Percentiles rank a stretch among this genome's conserved stretches.
Evolutionary conservation across 2,113 vertebrate species (phyloP).

Genomic region (Spizaetus ornatus): DNA sequence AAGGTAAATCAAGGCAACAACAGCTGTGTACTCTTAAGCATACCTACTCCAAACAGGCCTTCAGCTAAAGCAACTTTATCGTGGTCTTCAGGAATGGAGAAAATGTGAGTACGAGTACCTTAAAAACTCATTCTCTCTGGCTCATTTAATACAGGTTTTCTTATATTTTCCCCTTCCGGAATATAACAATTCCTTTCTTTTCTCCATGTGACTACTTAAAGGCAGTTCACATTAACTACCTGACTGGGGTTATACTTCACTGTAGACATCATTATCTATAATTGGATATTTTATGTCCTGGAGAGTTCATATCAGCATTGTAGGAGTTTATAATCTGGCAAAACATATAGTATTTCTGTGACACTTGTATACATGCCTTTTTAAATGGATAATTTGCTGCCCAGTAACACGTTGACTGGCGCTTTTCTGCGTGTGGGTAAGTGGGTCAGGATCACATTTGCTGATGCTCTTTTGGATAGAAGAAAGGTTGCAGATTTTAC

Average conservation of each 20-base stretch:
- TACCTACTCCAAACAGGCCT: not conserved
- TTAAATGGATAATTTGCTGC: not conserved
- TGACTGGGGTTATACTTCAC: not conserved
- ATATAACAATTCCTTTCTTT: not conserved
- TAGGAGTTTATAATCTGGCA: not conserved
- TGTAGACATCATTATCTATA: not conserved
- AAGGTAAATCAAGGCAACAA: not conserved
- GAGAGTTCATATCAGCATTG: not conserved
- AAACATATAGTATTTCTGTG: not conserved
- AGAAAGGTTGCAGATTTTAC: not conserved
- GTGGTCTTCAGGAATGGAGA: not conserved
- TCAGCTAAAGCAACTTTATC: not conserved
- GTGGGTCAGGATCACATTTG: rapidly evolving
- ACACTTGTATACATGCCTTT: not conserved
- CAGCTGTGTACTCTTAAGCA: not conserved
- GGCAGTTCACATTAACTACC: not conserved
- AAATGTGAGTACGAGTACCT: not conserved
- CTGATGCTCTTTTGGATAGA: not conserved
- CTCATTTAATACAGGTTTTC: not conserved
- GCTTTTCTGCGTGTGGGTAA: not conserved
- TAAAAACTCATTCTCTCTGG: not conserved
- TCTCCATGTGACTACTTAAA: not conserved
- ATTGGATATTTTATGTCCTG: not conserved
- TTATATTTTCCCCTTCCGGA: not conserved
- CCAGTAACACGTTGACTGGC: not conserved